Evolutionary conservation across 37 sponge, comb jelly and placozoan genomes (phyloP), one percentile per base, ranked within the genome.

Genomic region (Agelas oroides): DNA sequence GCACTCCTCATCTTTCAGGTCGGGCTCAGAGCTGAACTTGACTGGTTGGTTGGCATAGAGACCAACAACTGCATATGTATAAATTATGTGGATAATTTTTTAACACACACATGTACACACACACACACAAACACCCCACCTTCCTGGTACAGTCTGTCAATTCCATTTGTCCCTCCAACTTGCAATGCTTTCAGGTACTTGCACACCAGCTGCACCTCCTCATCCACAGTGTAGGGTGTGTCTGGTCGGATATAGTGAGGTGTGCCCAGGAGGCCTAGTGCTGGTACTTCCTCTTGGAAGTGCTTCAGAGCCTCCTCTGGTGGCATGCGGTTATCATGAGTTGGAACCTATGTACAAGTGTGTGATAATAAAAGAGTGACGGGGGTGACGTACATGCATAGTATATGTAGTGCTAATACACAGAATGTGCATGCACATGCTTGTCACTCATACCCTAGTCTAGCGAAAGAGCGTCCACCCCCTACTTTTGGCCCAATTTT

Each of bases 101-200:
- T n/a, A n/a, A n/a, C n/a, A n/a, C n/a, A n/a, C n/a, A n/a, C n/a
- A n/a, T n/a, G n/a, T n/a, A n/a, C 46, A 3, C 46, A 3, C 46
- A 46, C 46, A 46, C 46, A 46, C 46, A 46, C 46, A 46, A 3
- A n/a, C n/a, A n/a, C n/a, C 71, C 68, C 80, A 75, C 79, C 39
- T 55, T 89, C 96, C 53, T 53, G 74, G 78, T 82, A 95, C 31
- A 76, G 72, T 20, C 68, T 76, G 55, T 92, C 77, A 24, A 92
- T 90, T 41, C 64, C 58, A 25, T 71, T 60, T 18, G 14, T 41
- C 64, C 65, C 41, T 73, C n/a, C n/a, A n/a, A n/a, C n/a, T n/a
- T n/a, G n/a, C n/a, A 74, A 94, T 2, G 95, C 95, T 28, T 70
- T 73, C 34, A 94, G 62, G 59, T 94, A 94, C 86, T 94, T 94